Conservation (phyloP, 2,888 invertebrate genomes). For the Xanthia togata region DNA sequence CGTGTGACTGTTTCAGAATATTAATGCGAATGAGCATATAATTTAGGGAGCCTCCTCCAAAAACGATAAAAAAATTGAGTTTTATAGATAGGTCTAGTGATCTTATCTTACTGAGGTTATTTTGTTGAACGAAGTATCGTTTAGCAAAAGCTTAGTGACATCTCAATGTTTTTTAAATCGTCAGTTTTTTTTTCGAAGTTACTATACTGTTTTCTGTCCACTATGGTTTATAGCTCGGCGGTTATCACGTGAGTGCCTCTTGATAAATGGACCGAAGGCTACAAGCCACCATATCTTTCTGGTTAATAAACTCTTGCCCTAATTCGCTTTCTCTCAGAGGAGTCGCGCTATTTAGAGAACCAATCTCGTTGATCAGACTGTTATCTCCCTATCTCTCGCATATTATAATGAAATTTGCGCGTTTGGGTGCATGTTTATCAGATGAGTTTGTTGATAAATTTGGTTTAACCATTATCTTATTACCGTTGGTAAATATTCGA, state of each 20-base stretch:
- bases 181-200: slow-evolving; percentile 19
- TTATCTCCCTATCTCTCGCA: slow-evolving; percentile 35
- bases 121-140: too few species aligned
- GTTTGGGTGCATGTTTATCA: slow-evolving; percentile 30
- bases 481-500: slow-evolving; percentile 5
- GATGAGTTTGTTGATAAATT: background rate
- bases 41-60: too few species aligned
- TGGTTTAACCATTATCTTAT: background rate
- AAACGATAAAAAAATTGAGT: too few species aligned
- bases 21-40: too few species aligned
- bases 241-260: slow-evolving; percentile 53
- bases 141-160: too few species aligned
- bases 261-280: slow-evolving; percentile 62
- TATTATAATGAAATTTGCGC: slow-evolving; percentile 39
- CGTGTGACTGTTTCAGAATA: too few species aligned
- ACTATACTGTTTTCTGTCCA: slow-evolving; percentile 1
- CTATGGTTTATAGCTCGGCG: slow-evolving; percentile 6
- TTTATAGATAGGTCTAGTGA: too few species aligned
- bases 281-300: slow-evolving; percentile 64
- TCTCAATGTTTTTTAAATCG: background rate
- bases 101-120: too few species aligned
- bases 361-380: slow-evolving; percentile 51
- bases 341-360: slow-evolving; percentile 35
- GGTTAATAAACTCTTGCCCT: slow-evolving; percentile 69
- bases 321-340: slow-evolving; percentile 61